phyloP scores from a whole-genome alignment of 2,113 vertebrate genomes.

The Turnix velox region DNA sequence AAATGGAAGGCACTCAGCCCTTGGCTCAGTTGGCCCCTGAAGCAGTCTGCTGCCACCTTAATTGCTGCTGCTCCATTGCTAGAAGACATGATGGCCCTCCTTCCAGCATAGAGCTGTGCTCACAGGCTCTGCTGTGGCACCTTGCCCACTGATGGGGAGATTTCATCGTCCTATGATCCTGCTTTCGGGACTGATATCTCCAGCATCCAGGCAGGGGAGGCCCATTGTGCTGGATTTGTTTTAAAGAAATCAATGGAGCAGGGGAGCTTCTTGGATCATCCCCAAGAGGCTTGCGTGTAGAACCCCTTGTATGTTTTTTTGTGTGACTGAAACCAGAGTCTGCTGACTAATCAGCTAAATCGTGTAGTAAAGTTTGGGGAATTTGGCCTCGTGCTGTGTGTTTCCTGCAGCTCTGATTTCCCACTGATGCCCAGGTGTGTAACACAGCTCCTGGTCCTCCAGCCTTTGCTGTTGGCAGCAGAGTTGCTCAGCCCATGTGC shows the following conservation, averaged over 20 bases:
- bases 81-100: not conserved
- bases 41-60: not conserved
- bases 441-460: not conserved
- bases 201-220: not conserved
- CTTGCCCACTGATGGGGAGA: not conserved
- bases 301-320: not conserved
- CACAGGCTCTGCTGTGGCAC: fast-evolving
- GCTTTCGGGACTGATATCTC: not conserved
- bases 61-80: constrained; percentile 3
- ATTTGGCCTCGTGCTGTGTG: not conserved
- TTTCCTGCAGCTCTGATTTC: constrained; percentile 16
- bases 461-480: not conserved
- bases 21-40: not conserved
- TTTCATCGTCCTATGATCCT: fast-evolving
- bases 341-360: not conserved
- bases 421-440: constrained; percentile 1
- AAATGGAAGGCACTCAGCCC: not conserved
- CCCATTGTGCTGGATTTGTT: not conserved
- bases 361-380: not conserved
- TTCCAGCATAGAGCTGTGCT: not conserved
- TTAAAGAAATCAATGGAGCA: not conserved
- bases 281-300: not conserved
- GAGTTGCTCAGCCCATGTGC: not conserved
- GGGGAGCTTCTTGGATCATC: not conserved
- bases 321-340: not conserved